phyloP scores from a whole-genome alignment of 2,113 vertebrate genomes.

The Circaetus cinerascens region DNA sequence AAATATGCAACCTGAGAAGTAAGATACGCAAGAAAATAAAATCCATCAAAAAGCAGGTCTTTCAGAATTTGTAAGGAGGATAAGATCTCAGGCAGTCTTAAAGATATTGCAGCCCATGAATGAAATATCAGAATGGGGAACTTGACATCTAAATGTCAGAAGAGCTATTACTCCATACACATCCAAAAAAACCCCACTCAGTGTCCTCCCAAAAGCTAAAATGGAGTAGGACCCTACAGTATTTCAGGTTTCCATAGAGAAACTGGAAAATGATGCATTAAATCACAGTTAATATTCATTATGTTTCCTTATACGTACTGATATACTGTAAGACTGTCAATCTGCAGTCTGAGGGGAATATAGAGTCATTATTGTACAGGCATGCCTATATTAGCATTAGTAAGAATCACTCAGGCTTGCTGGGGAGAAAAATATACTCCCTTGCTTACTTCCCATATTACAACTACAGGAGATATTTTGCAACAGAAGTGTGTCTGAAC shows the following conservation, averaged over 20 bases:
- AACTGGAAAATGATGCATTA: background rate
- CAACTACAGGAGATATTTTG: background rate
- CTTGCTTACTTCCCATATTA: background rate
- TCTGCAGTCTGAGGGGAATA: background rate
- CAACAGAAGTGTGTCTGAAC: background rate
- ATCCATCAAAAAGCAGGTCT: background rate
- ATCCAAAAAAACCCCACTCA: rapidly evolving
- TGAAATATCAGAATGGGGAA: background rate
- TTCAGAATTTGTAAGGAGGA: background rate
- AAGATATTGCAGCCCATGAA: background rate
- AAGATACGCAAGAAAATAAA: background rate
- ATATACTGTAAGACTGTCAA: background rate
- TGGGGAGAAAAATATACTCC: background rate
- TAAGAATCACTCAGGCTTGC: background rate
- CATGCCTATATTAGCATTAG: background rate
- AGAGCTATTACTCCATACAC: background rate
- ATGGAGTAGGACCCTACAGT: background rate
- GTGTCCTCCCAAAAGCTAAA: background rate
- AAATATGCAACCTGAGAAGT: background rate
- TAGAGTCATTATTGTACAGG: background rate
- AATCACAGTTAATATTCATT: background rate
- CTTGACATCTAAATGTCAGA: background rate
- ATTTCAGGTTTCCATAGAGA: background rate
- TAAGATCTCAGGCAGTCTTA: background rate
- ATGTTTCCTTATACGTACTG: background rate